Conservation (phyloP, 2,888 invertebrate species). For the Beris chalybata region DNA sequence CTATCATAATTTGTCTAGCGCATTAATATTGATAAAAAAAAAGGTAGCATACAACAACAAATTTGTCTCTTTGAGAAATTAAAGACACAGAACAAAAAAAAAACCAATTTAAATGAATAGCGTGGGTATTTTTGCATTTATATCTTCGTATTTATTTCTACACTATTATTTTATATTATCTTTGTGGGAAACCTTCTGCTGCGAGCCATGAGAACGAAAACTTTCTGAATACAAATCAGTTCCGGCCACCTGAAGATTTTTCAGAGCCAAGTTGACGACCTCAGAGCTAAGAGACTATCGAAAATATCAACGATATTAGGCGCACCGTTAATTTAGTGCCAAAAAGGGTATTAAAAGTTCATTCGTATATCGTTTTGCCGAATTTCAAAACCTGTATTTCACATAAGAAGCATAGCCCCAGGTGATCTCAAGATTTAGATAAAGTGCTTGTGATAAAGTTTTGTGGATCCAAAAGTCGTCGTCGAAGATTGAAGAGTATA, state of each 20-base stretch:
- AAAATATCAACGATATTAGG: neutral
- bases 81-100: too few species aligned
- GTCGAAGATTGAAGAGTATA: slow-evolving; percentile 18
- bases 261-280: slow-evolving; percentile 27
- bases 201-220: slow-evolving; percentile 20
- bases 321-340: slow-evolving; percentile 27
- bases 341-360: slow-evolving; percentile 26
- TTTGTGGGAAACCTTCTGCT: too few species aligned
- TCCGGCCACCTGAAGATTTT: slow-evolving; percentile 31
- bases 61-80: too few species aligned
- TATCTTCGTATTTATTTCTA: too few species aligned
- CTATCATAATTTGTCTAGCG: too few species aligned
- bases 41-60: too few species aligned
- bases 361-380: slow-evolving; percentile 2
- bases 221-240: slow-evolving; percentile 22
- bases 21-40: too few species aligned
- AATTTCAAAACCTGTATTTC: neutral
- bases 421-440: slow-evolving; percentile 14
- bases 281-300: neutral
- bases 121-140: too few species aligned
- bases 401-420: slow-evolving; percentile 9
- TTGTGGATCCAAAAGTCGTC: slow-evolving; percentile 13
- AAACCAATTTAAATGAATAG: too few species aligned
- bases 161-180: too few species aligned
- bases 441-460: slow-evolving; percentile 17